phyloP scores from a whole-genome alignment of 2,797 vertebrate species.

The Cynopterus sphinx region DNA sequence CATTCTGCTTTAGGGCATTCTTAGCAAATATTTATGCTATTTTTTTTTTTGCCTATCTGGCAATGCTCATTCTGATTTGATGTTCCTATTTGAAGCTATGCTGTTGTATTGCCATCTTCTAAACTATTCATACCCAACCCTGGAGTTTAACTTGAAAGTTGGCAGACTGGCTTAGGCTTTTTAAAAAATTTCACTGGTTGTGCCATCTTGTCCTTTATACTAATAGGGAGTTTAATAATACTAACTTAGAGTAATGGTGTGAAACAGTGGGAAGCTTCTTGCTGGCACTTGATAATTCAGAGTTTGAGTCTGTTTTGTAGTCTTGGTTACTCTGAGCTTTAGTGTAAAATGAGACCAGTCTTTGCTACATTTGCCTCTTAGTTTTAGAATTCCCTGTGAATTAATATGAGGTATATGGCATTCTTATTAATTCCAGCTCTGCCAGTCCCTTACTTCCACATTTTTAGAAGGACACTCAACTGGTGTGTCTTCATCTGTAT shows the following conservation, averaged over 20 bases:
- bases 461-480: not conserved
- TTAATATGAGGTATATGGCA: not conserved
- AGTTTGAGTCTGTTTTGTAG: not conserved
- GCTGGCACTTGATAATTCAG: not conserved
- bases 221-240: not conserved
- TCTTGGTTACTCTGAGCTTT: not conserved
- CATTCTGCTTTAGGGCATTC: not conserved
- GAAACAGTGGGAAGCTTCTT: not conserved
- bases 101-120: not conserved
- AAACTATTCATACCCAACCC: not conserved
- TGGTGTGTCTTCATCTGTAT: not conserved
- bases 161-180: not conserved
- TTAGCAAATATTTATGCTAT: not conserved
- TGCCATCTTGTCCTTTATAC: not conserved
- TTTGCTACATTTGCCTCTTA: not conserved
- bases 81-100: not conserved
- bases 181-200: slow-evolving; percentile 1
- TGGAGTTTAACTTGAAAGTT: slow-evolving; percentile 44
- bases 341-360: not conserved
- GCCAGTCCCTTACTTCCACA: not conserved
- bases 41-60: not conserved
- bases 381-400: not conserved
- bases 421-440: not conserved
- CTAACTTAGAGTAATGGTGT: not conserved
- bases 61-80: not conserved